phyloP scores from a whole-genome alignment of 1,140 invertebrate genomes.

The Drosophila prosaltans region DNA sequence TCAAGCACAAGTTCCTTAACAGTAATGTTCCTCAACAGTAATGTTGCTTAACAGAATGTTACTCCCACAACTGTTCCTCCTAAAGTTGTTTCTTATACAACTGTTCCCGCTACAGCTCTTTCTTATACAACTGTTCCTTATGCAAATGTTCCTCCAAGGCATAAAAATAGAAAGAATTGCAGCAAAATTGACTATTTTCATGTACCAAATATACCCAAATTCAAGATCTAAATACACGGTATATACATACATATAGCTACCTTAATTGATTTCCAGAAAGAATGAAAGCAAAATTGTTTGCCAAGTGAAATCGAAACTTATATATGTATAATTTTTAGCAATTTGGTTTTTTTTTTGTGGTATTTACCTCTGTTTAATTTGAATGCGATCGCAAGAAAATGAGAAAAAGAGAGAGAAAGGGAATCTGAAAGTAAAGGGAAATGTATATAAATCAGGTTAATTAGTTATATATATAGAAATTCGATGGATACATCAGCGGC shows the following conservation, averaged over 20 bases:
- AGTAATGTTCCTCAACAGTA: no score
- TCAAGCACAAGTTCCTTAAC: no score
- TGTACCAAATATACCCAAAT: not conserved
- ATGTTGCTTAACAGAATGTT: no score
- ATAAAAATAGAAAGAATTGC: no score
- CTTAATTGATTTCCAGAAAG: not conserved
- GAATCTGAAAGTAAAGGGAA: conserved; percentile 64
- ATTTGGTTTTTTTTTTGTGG: not conserved
- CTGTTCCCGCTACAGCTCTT: no score
- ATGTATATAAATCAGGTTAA: conserved; percentile 22
- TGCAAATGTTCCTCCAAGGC: no score
- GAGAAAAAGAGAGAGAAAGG: not conserved
- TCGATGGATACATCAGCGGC: not conserved
- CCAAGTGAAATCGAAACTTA: not conserved
- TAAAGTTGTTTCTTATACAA: no score
- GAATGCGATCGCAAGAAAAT: conserved; percentile 51
- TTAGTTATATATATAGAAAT: not conserved
- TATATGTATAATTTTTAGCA: not conserved
- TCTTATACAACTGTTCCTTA: no score
- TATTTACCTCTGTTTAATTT: conserved; percentile 39
- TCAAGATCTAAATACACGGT: not conserved
- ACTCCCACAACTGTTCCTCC: no score
- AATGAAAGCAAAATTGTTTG: conserved; percentile 3
- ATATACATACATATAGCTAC: not conserved
- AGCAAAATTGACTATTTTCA: no score